phyloP scores from a whole-genome alignment of 1,140 invertebrate genomes.

The Megalopta genalis region DNA sequence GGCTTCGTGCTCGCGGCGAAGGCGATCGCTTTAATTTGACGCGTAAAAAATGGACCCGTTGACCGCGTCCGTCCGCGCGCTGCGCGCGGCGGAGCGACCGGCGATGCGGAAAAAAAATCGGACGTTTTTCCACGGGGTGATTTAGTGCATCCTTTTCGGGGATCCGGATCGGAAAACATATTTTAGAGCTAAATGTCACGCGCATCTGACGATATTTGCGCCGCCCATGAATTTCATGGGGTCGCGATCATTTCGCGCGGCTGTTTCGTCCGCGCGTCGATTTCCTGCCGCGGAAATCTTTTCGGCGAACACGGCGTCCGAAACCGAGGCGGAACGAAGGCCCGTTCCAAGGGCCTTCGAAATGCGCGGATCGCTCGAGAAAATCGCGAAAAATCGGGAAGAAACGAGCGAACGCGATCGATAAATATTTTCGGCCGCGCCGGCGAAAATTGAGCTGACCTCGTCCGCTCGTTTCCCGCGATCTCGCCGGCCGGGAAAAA shows the following conservation, averaged over 20 bases:
- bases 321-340: too few relatives aligned
- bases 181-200: conserved; percentile 37
- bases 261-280: neutral
- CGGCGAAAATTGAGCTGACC: neutral
- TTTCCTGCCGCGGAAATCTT: neutral
- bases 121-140: conserved; percentile 36
- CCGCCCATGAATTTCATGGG: conserved; percentile 31
- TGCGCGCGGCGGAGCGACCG: neutral
- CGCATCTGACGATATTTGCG: conserved; percentile 42
- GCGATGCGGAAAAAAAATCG: conserved; percentile 36
- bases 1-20: too few relatives aligned
- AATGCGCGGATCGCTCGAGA: too few relatives aligned
- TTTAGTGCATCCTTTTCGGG: conserved; percentile 39
- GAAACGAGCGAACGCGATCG: too few relatives aligned
- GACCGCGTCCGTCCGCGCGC: conserved; percentile 20
- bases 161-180: conserved; percentile 46
- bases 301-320: too few relatives aligned
- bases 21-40: conserved; percentile 23
- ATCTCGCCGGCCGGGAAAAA: conserved; percentile 23
- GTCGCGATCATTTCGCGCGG: conserved; percentile 23
- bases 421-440: too few relatives aligned
- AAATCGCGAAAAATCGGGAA: too few relatives aligned
- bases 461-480: neutral
- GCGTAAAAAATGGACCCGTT: conserved; percentile 31
- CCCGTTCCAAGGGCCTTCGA: too few relatives aligned